These are phyloP conservation scores for Lordiphosa collinella DNA, from an alignment of 1,140 invertebrate species.

Conservation along the genomic window DNA sequence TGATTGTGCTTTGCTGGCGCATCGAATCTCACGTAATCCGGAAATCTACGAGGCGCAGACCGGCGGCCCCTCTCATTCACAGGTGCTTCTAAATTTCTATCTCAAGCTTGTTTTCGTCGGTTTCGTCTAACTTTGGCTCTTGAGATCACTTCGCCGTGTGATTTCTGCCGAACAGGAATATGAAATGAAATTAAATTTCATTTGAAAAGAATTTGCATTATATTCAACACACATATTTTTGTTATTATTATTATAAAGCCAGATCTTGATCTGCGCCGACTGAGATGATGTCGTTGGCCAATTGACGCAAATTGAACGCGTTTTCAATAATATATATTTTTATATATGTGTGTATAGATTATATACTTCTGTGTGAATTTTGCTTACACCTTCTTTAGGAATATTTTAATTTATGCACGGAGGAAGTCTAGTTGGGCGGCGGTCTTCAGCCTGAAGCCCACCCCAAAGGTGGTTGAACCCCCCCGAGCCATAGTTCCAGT, in stretches of 20 bases:
- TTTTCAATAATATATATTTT: slow-evolving; percentile 2
- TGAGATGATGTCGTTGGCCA: slow-evolving; percentile 19
- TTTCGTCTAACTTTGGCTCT: background rate
- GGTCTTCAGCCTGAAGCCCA: slow-evolving; percentile 3
- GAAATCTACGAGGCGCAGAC: slow-evolving; percentile 47
- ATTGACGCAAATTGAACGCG: slow-evolving; percentile 60
- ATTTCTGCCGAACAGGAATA: slow-evolving; percentile 49
- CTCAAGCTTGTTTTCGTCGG: slow-evolving; percentile 38
- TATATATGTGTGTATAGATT: background rate
- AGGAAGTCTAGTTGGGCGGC: too few species aligned
- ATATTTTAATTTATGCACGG: slow-evolving; percentile 51
- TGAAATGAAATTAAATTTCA: slow-evolving; percentile 38
- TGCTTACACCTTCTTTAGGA: slow-evolving; percentile 24
- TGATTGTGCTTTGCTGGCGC: background rate
- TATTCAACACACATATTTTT: slow-evolving; percentile 1
- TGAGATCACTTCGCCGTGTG: too few species aligned
- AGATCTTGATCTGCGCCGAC: slow-evolving; percentile 10
- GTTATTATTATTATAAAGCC: slow-evolving; percentile 34
- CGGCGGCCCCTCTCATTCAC: slow-evolving; percentile 49
- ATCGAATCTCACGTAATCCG: slow-evolving; percentile 37
- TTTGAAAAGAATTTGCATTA: slow-evolving; percentile 59
- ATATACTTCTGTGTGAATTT: background rate
- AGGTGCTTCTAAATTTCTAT: slow-evolving; percentile 28
- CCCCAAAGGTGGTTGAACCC: slow-evolving; percentile 45
- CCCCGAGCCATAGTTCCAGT: slow-evolving; percentile 2